phyloP scores from a whole-genome alignment of 1,140 invertebrate species.

The Temnothorax curvispinosus region DNA sequence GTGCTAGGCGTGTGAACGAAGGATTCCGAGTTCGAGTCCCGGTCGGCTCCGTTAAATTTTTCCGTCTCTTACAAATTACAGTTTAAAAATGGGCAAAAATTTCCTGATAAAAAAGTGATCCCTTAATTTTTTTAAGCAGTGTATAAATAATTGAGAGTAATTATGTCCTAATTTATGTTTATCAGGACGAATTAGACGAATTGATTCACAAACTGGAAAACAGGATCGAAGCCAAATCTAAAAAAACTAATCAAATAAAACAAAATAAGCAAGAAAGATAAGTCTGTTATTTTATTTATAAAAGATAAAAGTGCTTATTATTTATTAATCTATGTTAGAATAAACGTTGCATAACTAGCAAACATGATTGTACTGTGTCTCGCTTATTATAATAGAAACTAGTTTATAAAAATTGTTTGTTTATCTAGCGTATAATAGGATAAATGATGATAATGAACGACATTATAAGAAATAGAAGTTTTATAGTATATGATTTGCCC shows the following conservation, averaged over 20 bases:
- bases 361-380: constrained; percentile 5
- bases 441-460: neutral
- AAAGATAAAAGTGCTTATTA: constrained; percentile 28
- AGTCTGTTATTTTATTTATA: constrained; percentile 65
- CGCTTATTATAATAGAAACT: constrained; percentile 15
- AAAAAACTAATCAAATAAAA: constrained; percentile 86
- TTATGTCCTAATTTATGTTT: constrained; percentile 29
- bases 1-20: too few relatives aligned
- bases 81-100: too few relatives aligned
- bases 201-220: constrained; percentile 88
- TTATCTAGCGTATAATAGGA: neutral
- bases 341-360: neutral
- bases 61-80: too few relatives aligned
- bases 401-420: neutral
- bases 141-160: neutral
- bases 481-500: neutral
- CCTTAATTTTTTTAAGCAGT: too few relatives aligned
- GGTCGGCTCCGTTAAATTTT: too few relatives aligned
- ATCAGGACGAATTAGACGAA: constrained; percentile 87
- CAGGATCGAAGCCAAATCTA: constrained; percentile 86
- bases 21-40: too few relatives aligned
- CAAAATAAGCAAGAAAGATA: constrained; percentile 75
- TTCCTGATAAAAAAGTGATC: too few relatives aligned
- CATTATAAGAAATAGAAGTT: neutral
- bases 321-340: constrained; percentile 42